Base-by-base conservation (phyloP, 2,888 invertebrate genomes). In the Spialia ferax region DNA sequence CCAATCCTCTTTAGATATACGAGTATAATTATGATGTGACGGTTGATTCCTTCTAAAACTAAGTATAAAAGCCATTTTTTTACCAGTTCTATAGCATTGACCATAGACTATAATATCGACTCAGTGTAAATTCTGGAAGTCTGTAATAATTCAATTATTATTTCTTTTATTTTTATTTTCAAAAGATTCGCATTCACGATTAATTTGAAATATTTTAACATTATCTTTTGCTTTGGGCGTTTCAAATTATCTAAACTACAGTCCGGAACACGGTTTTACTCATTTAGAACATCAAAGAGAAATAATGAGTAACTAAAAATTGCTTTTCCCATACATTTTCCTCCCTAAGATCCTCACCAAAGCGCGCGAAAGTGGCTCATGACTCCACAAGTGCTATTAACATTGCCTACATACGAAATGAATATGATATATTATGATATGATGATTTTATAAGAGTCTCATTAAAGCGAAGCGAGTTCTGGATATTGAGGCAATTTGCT, bases 361-460 rank as follows among this genome's bases (percentile, higher is more conserved):
- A 67, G 55, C 61, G 23, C 29, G 29, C 60, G 50, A 60, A 66
- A 67, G 61, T 67, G 55, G 67, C 59, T 55, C 22, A 52, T 45
- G 61, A 13, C 13, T 26, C 35, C 45, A 61, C 60, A 45, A 66
- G 66, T 60, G 66, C 60, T 66, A 65, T 66, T 45, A 60, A 55
- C 66, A 66, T 66, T 66, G 38, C 60, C 54, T 61, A 55, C 60
- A 67, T 67, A 67, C 45, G 45, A 67, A 61, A 61, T 67, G 66
- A 54, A 60, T 66, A 65, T 65, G 32, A 29, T 29, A 29, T 29
- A 29, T 5, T 29, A 29, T 52, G 52, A 59, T 48, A 64, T 50
- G 45, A 66, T 60, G 59, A 52, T 59, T 65, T 52, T 50, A 60
- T 23, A 13, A 55, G 54, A 45, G 66, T 22, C 66, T 66, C 66